phyloP scores from a whole-genome alignment of 2,888 invertebrate genomes.

The Brenthis hecate region DNA sequence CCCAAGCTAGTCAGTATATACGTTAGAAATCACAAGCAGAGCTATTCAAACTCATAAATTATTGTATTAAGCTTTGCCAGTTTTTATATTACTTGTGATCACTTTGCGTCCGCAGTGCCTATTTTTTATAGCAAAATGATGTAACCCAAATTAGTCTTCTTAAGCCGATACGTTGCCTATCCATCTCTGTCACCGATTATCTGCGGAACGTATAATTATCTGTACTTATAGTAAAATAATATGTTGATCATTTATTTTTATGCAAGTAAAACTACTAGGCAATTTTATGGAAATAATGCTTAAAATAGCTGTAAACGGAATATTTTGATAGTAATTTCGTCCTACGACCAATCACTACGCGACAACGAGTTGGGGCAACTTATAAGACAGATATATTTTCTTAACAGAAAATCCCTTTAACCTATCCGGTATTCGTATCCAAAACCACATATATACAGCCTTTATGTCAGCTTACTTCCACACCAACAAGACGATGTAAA shows the following conservation, averaged over 20 bases:
- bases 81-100: constrained; percentile 4
- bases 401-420: no score
- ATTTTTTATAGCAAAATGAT: constrained; percentile 15
- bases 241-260: constrained; percentile 4
- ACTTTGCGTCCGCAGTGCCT: neutral
- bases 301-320: no score
- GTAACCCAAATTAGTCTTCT: constrained; percentile 12
- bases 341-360: no score
- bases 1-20: neutral
- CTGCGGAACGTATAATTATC: constrained; percentile 17
- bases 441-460: no score
- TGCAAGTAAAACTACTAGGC: no score
- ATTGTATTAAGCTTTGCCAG: constrained; percentile 2
- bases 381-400: no score
- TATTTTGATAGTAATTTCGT: no score
- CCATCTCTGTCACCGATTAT: constrained; percentile 25
- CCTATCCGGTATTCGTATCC: no score
- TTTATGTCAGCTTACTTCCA: no score
- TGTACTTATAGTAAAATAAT: constrained; percentile 8
- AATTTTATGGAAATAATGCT: no score
- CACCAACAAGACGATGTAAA: no score
- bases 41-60: neutral
- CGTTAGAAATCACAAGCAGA: neutral
- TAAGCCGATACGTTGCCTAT: constrained; percentile 16
- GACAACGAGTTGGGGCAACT: no score